A percentile compares a stretch with the other conserved stretches of the same genome.
phyloP scores from a whole-genome alignment of 1,140 invertebrate genomes.

The Aphaenogaster floridana region DNA sequence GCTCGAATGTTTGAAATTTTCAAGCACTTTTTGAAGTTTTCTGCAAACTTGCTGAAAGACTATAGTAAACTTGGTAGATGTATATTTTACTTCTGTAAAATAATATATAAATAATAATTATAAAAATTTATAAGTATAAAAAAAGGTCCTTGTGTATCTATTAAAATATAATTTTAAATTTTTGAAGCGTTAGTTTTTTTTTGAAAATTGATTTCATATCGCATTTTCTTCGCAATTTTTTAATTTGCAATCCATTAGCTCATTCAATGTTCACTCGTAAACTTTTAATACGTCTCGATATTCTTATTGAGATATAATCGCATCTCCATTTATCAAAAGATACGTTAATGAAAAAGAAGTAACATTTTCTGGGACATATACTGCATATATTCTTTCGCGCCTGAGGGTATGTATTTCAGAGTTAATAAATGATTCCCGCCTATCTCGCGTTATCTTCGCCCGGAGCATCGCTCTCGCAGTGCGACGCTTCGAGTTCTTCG shows the following conservation, averaged over 20 bases:
- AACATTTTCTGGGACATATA: conserved; percentile 2
- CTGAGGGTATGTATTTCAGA: neutral
- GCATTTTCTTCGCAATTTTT: neutral
- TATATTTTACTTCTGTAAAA: neutral
- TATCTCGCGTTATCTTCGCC: conserved; percentile 53
- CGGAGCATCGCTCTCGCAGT: conserved; percentile 17
- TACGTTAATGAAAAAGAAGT: neutral
- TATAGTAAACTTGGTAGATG: neutral
- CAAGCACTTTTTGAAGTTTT: neutral
- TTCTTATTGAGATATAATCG: conserved; percentile 36
- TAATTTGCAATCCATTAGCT: neutral
- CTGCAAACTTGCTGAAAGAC: neutral
- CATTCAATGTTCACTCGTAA: neutral
- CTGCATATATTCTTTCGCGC: neutral
- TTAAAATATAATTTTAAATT: neutral
- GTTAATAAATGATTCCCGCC: conserved; percentile 59
- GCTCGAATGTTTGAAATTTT: neutral
- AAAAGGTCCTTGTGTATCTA: neutral
- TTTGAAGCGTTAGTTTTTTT: neutral
- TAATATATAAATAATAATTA: neutral
- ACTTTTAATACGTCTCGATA: neutral
- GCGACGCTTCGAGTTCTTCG: conserved; percentile 46
- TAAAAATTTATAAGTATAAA: neutral
- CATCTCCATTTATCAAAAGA: conserved; percentile 1
- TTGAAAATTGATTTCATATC: neutral